Base-by-base conservation (phyloP, 1,140 invertebrate species). In the Vanessa tameamea region DNA sequence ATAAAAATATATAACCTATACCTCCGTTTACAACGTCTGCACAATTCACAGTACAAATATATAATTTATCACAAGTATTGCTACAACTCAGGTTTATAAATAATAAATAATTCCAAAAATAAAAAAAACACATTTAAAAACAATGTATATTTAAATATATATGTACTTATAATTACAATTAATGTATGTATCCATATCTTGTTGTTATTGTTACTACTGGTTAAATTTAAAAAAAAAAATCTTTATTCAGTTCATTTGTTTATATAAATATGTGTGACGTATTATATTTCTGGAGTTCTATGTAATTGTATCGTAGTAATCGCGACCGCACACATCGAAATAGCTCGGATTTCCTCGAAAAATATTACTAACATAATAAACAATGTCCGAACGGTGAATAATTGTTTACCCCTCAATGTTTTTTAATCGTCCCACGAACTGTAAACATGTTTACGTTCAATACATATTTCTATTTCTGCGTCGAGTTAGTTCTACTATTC, bases 391-490 rank as follows among this genome's bases (percentile, higher is more conserved):
- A n/a, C 26, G 15, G 15, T 55, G n/a, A 16, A 20, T 55, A 55
- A 55, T 84, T 86, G 82, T 84, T 83, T 81, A 83, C 76, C 81
- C 75, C 78, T 83, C 83, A 82, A 78, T 87, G 76, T 80, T 82
- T 88, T 43, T 89, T 88, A 86, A 89, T 88, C 84, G 82, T 72
- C 76, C 76, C 81, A 76, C 80, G 72, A 82, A 85, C 79, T 77
- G 88, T 92, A 90, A 92, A 92, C 88, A 92, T 92, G 90, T 90
- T 92, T 92, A 89, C 88, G 80, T 83, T 82, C 75, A 78, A 61
- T 82, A 82, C 84, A 61, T 83, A 86, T 88, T 83, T 89, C 83
- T 87, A 89, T 88, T 88, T 86, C 85, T 81, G 82, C 16, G 53
- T 85, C 81, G 78, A 84, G 82, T 82, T 87, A 86, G 83, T 86